Evolutionary conservation across 2,113 vertebrate species (phyloP).

Genomic region (Balaeniceps rex): DNA sequence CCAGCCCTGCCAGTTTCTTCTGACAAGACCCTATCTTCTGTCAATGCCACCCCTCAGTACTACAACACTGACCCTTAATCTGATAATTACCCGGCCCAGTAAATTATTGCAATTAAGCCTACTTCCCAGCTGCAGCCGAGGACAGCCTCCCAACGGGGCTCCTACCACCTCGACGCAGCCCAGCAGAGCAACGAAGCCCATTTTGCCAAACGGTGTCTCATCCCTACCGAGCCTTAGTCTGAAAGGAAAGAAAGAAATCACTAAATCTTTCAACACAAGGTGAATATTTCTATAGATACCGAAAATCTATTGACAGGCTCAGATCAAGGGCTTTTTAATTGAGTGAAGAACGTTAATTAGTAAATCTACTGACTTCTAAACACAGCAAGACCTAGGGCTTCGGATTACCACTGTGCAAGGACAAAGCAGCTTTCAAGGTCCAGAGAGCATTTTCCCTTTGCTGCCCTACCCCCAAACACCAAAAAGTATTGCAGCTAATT

Average conservation of each 20-base stretch:
- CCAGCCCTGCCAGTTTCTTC: background rate
- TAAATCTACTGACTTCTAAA: constrained; percentile 52
- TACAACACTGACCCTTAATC: background rate
- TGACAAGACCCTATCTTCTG: background rate
- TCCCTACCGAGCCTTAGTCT: background rate
- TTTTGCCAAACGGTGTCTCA: background rate
- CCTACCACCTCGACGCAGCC: background rate
- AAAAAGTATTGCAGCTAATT: background rate
- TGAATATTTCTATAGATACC: constrained; percentile 14
- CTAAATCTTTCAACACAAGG: background rate
- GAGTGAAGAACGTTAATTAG: constrained; percentile 38
- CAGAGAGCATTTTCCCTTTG: background rate
- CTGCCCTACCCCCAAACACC: background rate
- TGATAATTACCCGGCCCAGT: background rate
- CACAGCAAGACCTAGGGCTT: constrained; percentile 5
- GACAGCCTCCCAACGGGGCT: background rate
- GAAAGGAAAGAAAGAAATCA: background rate
- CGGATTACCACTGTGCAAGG: background rate
- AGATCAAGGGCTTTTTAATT: constrained; percentile 55
- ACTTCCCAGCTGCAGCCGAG: background rate
- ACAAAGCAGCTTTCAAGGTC: constrained; percentile 40
- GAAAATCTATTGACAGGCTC: background rate
- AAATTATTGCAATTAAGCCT: constrained; percentile 54
- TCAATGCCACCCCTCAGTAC: background rate
- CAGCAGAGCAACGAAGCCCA: background rate